Percentiles rank a stretch among this genome's conserved stretches.
These are phyloP conservation scores for Chamaea fasciata DNA, from an alignment of 2,113 vertebrate species.

Conservation along the genomic window DNA sequence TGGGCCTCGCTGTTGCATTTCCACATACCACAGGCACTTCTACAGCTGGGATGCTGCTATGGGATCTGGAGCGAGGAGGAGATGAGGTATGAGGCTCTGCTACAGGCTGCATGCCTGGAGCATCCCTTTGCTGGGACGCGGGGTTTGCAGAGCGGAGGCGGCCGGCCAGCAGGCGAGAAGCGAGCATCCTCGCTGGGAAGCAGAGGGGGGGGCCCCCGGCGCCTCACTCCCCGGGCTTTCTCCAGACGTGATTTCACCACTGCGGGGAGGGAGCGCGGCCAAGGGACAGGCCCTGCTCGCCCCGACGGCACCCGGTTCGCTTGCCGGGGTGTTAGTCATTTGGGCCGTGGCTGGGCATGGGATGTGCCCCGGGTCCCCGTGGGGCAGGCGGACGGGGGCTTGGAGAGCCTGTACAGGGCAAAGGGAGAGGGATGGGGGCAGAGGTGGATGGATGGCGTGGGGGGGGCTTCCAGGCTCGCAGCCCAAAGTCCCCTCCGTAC, in stretches of 20 bases:
- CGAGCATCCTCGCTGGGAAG: not conserved
- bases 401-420: fast-evolving
- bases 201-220: not conserved
- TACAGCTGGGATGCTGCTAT: not conserved
- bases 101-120: not conserved
- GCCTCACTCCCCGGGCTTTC: not conserved
- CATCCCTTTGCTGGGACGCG: not conserved
- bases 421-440: not conserved
- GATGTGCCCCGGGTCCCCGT: not conserved
- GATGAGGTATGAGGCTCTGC: not conserved
- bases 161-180: not conserved
- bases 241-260: constrained; percentile 61
- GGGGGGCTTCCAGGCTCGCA: fast-evolving
- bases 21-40: not conserved
- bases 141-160: not conserved
- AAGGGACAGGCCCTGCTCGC: constrained; percentile 1
- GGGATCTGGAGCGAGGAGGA: not conserved
- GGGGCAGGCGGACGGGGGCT: fast-evolving
- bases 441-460: not conserved
- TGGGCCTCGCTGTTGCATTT: not conserved
- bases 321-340: constrained; percentile 9
- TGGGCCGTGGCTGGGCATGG: not conserved
- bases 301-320: not conserved
- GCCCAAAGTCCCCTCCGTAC: not conserved
- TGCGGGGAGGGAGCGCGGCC: not conserved